phyloP scores from a whole-genome alignment of 2,888 invertebrate species.

The Lamellibrachia columna region DNA sequence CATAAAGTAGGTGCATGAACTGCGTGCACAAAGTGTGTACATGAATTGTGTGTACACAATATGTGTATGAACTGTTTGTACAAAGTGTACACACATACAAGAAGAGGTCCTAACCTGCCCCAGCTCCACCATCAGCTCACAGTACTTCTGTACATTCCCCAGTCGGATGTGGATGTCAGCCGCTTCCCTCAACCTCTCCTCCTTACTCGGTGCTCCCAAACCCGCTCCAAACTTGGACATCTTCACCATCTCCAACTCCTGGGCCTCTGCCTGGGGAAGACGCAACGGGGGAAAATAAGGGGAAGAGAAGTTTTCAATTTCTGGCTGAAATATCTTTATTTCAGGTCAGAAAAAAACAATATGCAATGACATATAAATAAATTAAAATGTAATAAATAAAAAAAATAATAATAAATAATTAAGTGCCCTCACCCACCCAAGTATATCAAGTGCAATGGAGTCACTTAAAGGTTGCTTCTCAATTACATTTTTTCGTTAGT shows the following conservation, averaged over 20 bases:
- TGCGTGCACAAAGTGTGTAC: too few relatives aligned
- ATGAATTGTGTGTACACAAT: too few relatives aligned
- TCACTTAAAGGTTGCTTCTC: too few relatives aligned
- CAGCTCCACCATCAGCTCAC: constrained; percentile 65
- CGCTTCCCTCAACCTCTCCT: constrained; percentile 58
- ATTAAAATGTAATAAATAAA: too few relatives aligned
- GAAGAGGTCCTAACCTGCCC: constrained; percentile 54
- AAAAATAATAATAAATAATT: too few relatives aligned
- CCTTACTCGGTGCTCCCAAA: constrained; percentile 52
- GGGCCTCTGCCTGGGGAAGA: constrained; percentile 60
- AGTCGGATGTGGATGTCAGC: constrained; percentile 61
- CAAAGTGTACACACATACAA: neutral
- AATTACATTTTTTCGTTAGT: too few relatives aligned
- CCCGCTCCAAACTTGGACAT: constrained; percentile 58
- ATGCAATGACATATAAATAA: too few relatives aligned
- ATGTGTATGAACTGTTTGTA: too few relatives aligned
- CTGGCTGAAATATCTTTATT: too few relatives aligned
- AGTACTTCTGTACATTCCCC: constrained; percentile 66
- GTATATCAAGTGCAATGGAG: too few relatives aligned
- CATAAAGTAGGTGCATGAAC: neutral
- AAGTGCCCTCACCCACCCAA: too few relatives aligned
- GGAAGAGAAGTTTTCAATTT: neutral
- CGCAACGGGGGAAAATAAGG: neutral
- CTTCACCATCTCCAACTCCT: constrained; percentile 63
- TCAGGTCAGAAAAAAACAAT: too few relatives aligned